Base-by-base conservation (phyloP, 2,888 invertebrate genomes). In the Tortricodes alternella region DNA sequence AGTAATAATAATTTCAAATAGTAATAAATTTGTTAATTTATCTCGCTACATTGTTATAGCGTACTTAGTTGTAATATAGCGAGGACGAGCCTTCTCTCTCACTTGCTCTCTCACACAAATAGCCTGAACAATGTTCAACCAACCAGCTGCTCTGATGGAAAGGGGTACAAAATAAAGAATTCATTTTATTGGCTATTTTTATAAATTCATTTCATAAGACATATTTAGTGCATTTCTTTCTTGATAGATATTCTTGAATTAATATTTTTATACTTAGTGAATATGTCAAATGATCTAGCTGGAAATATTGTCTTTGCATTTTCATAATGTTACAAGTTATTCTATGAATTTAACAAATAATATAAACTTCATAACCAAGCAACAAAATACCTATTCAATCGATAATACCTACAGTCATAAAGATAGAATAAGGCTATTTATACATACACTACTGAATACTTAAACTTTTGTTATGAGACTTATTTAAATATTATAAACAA, bases 401-500 rank as follows among this genome's bases (percentile, higher is more conserved):
- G 71, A 76, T 74, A 70, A 78, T 79, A 80, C 75, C 72, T 76
- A 80, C 87, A 85, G 85, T 79, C 76, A 73, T 88, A 82, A 80
- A 74, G 74, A 81, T 88, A 89, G 82, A 73, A 63, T 90, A 89
- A 89, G 89, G 71, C 82, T 89, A 89, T 89, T 87, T 89, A 89
- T 89, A 88, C 85, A 83, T 75, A 72, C 66, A 56, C n/a, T 56
- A 56, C 75, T 72, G 83, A 81, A 73, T 83, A 82, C 74, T 82
- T 80, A 80, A 80, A 80, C 72, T 89, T 89, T 90, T 90, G 89
- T 89, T 90, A 89, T 86, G 79, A 72, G 86, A 86, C 85, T 83
- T 89, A 89, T 89, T 89, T 87, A 89, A 85, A 83, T 84, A 86
- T 87, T 89, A 85, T 83, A 86, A 88, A 86, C 83, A 87, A 90